These are phyloP conservation scores for Ceriagrion tenellum DNA, from an alignment of 2,888 invertebrate genomes.

Conservation along the genomic window DNA sequence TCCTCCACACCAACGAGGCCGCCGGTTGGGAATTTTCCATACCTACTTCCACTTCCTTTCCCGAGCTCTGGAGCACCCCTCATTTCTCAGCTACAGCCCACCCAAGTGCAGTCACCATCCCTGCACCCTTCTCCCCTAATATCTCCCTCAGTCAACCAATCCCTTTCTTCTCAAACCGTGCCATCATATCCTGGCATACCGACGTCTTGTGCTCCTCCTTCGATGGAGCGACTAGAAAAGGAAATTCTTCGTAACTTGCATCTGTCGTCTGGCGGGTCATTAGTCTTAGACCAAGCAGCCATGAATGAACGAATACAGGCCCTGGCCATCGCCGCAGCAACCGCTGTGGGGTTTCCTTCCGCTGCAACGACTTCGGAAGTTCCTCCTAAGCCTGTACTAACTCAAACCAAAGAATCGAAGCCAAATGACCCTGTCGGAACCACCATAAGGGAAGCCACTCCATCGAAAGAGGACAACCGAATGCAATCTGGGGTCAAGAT, in stretches of 20 bases:
- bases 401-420: conserved; percentile 73
- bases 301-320: conserved; percentile 71
- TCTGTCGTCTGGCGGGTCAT: conserved; percentile 84
- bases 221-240: conserved; percentile 84
- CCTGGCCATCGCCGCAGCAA: conserved; percentile 36
- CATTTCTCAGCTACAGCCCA: neutral
- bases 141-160: conserved; percentile 4
- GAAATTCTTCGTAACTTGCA: conserved; percentile 84
- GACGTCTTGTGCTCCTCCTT: conserved; percentile 74
- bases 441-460: conserved; percentile 73
- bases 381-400: conserved; percentile 21
- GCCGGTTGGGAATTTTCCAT: conserved; percentile 78
- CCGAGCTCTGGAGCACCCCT: neutral
- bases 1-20: conserved; percentile 44
- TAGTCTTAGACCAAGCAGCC: conserved; percentile 79
- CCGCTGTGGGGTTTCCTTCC: conserved; percentile 58
- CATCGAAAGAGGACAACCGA: conserved; percentile 73
- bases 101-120: conserved; percentile 23
- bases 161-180: conserved; percentile 1
- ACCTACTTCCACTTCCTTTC: conserved; percentile 81
- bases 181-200: conserved; percentile 73
- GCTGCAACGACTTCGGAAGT: neutral
- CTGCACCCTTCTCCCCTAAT: neutral
- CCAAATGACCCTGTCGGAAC: conserved; percentile 43
- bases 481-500: conserved; percentile 85